Evolutionary conservation across 2,797 vertebrate genomes (phyloP), one percentile per base, ranked within the genome.

Genomic region (Anabas testudineus): DNA sequence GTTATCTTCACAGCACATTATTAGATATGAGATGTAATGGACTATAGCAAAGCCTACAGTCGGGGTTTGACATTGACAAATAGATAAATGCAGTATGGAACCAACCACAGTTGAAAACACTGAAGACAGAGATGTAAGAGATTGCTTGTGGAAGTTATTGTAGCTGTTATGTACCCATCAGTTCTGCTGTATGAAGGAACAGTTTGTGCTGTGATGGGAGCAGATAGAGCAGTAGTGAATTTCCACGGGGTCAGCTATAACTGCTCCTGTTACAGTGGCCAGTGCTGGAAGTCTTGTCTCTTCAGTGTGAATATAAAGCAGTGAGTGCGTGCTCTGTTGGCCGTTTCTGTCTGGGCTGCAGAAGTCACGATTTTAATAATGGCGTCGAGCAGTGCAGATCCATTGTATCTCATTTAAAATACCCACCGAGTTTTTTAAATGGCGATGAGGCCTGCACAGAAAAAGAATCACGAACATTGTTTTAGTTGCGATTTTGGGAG

Each of bases 241-340:
- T 58, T 48, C 52, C 42, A 54, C 53, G 10, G 37, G 63, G 63
- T 36, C 63, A 39, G 24, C 64, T 19, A 10, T 6, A 63, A 57
- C 46, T n/a, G 53, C 58, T 48, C 32, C 52, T 10, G 53, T 26
- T n/a, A n/a, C n/a, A n/a, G n/a, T n/a, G n/a, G n/a, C n/a, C n/a
- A 28, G 13, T n/a, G 21, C 52, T 18, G 41, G 19, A 28, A 28
- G 30, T 46, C 21, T 18, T 54, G 13, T 18, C 58, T 24, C 30
- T 42, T 43, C 32, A 2, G 37, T 5, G 10, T 54, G 42, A 70
- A 51, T 71, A 53, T 53, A 21, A 61, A n/a, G 41, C 61, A 43
- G n/a, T n/a, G n/a, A n/a, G n/a, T n/a, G n/a, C n/a, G n/a, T 1
- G 56, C 62, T 63, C 34, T 3, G 52, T 3, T 61, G 37, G 45